phyloP scores from a whole-genome alignment of 2,113 vertebrate species.

The Dipodomys spectabilis region DNA sequence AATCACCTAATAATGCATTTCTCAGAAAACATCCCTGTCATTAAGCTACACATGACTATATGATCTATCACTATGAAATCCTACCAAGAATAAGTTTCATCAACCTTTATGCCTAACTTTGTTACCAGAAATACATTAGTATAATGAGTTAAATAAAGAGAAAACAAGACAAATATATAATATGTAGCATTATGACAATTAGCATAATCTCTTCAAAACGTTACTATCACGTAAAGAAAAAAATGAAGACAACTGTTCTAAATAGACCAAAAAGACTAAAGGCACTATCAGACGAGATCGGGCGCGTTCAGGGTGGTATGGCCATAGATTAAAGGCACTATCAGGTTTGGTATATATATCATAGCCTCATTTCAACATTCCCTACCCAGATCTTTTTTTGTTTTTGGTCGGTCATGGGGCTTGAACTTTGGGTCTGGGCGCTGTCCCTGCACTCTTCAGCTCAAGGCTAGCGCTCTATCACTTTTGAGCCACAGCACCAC shows the following conservation, averaged over 20 bases:
- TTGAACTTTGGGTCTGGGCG: too few relatives aligned
- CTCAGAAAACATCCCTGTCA: too few relatives aligned
- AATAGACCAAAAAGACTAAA: not conserved
- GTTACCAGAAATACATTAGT: not conserved
- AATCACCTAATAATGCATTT: too few relatives aligned
- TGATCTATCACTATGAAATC: not conserved
- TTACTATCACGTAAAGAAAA: not conserved
- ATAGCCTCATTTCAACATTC: not conserved
- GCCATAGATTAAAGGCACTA: not conserved
- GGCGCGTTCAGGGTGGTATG: too few relatives aligned
- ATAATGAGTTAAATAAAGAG: conserved; percentile 6
- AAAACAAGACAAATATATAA: not conserved
- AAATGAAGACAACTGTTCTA: too few relatives aligned
- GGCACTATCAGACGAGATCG: not conserved
- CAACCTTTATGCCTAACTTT: conserved; percentile 27
- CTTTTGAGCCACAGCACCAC: too few relatives aligned
- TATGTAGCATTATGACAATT: not conserved
- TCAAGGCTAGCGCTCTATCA: too few relatives aligned
- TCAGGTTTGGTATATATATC: not conserved
- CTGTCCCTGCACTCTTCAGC: too few relatives aligned
- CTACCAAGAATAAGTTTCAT: not conserved
- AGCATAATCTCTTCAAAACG: not conserved
- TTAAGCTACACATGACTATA: not conserved
- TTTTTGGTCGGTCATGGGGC: too few relatives aligned
- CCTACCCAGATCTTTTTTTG: not conserved